Evolutionary conservation across 2,888 invertebrate genomes (phyloP), one percentile per base, ranked within the genome.

Genomic region (Leptura quadrifasciata): DNA sequence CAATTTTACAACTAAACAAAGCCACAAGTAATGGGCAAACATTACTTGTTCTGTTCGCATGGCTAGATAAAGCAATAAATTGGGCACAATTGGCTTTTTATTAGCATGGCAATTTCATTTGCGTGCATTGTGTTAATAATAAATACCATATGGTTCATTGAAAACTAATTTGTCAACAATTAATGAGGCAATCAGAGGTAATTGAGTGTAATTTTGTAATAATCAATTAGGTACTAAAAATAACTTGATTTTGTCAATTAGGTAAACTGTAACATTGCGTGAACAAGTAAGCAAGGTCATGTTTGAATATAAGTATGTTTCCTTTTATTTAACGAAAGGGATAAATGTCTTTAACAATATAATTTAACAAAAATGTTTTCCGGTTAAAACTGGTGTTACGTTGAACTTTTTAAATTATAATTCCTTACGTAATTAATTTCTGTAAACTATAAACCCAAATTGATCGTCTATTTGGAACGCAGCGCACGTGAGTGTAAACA

Each of bases 101-200:
- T 58, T 58, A 58, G 39, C 58, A 24, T 47, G 20, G 17, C 20
- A 21, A 60, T 69, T 58, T 47, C 39, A 58, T 58, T 58, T 60
- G 47, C 21, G 39, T 21, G 24, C 58, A 52, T 20, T 52, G 58
- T 58, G 18, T n/a, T 52, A 52, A 52, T 60, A 69, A 57, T 39
- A 58, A 58, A 69, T 60, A 39, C 58, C 69, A 69, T 58, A 47
- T 69, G 69, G 55, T 58, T 31, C 58, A 60, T 69, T 55, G 58
- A 31, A 69, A 60, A 58, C 69, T 21, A 47, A 69, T 69, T 69
- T 69, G 27, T 69, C 58, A 39, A 58, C 58, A 69, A 57, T 39
- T 69, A 58, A 69, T 69, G 69, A 58, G 31, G 58, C 47, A 69
- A 58, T 57, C 39, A 18, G 35, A 39, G 35, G 21, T 18, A 57